phyloP scores from a whole-genome alignment of 2,888 invertebrate species.

The Hyles lineata region DNA sequence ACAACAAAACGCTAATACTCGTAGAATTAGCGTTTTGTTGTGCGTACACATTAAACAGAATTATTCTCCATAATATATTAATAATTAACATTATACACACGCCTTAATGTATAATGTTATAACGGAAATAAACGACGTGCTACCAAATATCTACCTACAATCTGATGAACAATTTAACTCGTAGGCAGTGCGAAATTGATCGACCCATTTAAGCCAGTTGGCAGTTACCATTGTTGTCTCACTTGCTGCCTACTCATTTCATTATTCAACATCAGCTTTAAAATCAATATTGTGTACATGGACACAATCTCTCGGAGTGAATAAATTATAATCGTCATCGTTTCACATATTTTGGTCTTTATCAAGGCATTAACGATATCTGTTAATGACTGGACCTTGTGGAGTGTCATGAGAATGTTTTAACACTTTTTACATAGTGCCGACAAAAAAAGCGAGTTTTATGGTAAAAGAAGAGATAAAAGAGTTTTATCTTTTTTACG shows the following conservation, averaged over 20 bases:
- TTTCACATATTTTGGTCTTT: constrained; percentile 23
- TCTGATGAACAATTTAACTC: constrained; percentile 18
- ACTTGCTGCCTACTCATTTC: constrained; percentile 44
- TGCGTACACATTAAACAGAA: too few species aligned
- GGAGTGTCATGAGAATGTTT: background rate
- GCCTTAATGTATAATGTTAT: background rate
- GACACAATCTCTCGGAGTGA: constrained; percentile 29
- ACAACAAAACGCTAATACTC: too few species aligned
- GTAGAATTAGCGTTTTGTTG: too few species aligned
- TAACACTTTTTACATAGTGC: background rate
- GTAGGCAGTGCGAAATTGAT: constrained; percentile 45
- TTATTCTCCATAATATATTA: background rate
- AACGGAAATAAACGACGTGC: constrained; percentile 8
- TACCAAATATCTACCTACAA: constrained; percentile 9
- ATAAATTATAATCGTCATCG: constrained; percentile 33
- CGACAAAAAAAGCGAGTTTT: background rate
- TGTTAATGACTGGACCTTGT: background rate
- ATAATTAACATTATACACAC: background rate
- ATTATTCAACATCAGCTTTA: constrained; percentile 48
- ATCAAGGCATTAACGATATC: constrained; percentile 9
- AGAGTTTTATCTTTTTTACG: too few species aligned
- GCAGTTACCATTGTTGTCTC: constrained; percentile 40
- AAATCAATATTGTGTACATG: constrained; percentile 47
- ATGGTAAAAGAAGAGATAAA: too few species aligned
- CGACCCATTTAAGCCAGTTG: constrained; percentile 46